Evolutionary conservation across 2,113 vertebrate genomes (phyloP).

Genomic region (Salvelinus namaycush): DNA sequence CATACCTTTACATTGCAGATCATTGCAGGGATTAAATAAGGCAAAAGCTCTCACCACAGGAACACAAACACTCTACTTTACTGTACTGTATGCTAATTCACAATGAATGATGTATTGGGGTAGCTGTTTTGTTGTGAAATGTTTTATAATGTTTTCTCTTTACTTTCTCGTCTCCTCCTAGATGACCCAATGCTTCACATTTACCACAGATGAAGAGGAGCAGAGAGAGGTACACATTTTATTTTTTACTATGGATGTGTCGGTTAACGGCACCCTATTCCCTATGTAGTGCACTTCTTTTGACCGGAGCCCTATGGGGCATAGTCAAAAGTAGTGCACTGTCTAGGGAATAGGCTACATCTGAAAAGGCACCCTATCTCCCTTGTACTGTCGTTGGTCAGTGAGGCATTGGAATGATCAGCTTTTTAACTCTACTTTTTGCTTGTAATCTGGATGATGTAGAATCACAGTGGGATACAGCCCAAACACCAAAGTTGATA

Average conservation of each 20-base stretch:
- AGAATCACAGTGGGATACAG: too few relatives aligned
- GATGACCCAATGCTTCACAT: constrained; percentile 88
- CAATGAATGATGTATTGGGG: background rate
- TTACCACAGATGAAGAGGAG: constrained; percentile 76
- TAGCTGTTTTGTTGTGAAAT: background rate
- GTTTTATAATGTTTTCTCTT: background rate
- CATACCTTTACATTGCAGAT: background rate
- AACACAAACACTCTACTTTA: background rate
- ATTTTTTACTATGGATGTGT: background rate
- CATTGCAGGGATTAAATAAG: background rate
- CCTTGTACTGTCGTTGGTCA: background rate
- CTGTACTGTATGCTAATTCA: background rate
- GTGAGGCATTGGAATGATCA: background rate
- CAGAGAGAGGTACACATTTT: constrained; percentile 77
- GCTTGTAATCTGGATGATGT: too few relatives aligned
- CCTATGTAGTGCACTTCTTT: background rate
- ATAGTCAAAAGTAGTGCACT: too few relatives aligned
- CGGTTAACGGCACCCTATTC: background rate
- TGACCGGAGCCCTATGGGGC: too few relatives aligned
- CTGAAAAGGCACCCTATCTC: background rate
- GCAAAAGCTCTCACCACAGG: background rate
- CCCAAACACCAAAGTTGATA: too few relatives aligned
- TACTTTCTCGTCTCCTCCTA: constrained; percentile 55
- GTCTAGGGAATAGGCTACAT: too few relatives aligned
- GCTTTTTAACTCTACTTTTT: too few relatives aligned